Evolutionary conservation across 2,797 vertebrate genomes (phyloP), one percentile per base, ranked within the genome.

Genomic region (Pogoniulus pusillus): DNA sequence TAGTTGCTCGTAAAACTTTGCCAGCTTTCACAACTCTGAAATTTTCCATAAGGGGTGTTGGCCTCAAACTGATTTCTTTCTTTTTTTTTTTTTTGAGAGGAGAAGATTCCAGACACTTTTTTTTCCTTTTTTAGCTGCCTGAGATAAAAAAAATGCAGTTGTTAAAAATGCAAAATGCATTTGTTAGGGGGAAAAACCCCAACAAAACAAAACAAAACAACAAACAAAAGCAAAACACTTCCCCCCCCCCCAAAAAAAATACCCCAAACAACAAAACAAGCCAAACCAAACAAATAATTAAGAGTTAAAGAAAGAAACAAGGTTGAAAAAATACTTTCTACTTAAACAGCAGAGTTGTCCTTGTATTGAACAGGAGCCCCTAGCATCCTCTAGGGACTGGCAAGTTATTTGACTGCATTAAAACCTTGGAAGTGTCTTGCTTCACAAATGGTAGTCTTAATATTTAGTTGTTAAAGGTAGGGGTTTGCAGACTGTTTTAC

Each of bases 1-100:
- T 59, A 83, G 89, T 49, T 90, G 84, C 72, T 91, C 5, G 0
- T 79, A 77, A 84, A 91, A 85, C 54, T 79, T 81, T 58, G 39
- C 82, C 80, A 82, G 69, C 69, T 84, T 93, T 92, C 75, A 68
- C 85, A 85, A 92, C 71, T 58, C 71, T 91, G 68, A 95, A 91
- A 58, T 91, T 93, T 95, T 86, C 89, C 77, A 45, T 92, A 68
- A 82, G 69, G 82, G 83, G 68, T 82, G 41, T 91, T 93, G 80
- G 80, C 83, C 64, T 84, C 58, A 64, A 91, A 70, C 26, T 35
- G 84, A 84, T 51, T 85, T 92, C 39, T 39, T 39, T 39, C 15
- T 83, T 85, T 41, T 41, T 41, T 41, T 41, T 41, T 41, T 16
- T 85, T 93, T 39, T 39, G 15, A 43, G 43, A 17, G 18, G 17